Evolutionary conservation across 2,797 vertebrate species (phyloP).

Genomic region (Dendrocincla tyrannina): DNA sequence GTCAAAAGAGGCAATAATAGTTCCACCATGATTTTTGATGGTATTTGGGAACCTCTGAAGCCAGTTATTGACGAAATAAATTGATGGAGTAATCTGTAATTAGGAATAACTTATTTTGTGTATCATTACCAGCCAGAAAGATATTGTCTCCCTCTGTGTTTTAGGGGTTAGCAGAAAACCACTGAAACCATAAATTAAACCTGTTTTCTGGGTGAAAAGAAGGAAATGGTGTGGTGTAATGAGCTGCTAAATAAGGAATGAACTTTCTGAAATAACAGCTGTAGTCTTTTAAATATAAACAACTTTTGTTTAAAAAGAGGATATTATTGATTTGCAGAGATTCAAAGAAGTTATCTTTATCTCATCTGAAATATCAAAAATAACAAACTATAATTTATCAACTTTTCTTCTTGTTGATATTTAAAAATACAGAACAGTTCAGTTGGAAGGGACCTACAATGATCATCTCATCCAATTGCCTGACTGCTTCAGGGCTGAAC

Average conservation of each 20-base stretch:
- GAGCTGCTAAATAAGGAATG: not conserved
- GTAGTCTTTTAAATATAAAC: not conserved
- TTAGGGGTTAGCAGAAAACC: not conserved
- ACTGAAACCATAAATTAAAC: not conserved
- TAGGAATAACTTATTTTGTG: not conserved
- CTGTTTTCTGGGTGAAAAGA: not conserved
- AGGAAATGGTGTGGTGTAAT: not conserved
- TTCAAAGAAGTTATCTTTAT: not conserved
- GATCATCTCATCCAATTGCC: not conserved
- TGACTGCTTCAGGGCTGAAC: not conserved
- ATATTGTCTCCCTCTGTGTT: not conserved
- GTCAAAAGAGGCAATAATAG: not conserved
- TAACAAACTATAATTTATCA: not conserved
- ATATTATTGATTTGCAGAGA: not conserved
- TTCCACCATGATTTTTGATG: not conserved
- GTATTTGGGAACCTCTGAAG: not conserved
- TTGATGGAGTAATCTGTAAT: not conserved
- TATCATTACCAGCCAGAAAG: not conserved
- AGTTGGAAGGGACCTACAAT: not conserved
- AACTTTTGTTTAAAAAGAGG: not conserved
- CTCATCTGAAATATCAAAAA: not conserved
- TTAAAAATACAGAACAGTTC: not conserved
- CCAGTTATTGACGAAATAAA: not conserved
- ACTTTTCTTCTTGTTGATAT: not conserved
- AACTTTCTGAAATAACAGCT: not conserved